Percentiles rank a stretch among this genome's conserved stretches.
Conservation (phyloP, 2,888 invertebrate species). For the Eupithecia abbreviata region DNA sequence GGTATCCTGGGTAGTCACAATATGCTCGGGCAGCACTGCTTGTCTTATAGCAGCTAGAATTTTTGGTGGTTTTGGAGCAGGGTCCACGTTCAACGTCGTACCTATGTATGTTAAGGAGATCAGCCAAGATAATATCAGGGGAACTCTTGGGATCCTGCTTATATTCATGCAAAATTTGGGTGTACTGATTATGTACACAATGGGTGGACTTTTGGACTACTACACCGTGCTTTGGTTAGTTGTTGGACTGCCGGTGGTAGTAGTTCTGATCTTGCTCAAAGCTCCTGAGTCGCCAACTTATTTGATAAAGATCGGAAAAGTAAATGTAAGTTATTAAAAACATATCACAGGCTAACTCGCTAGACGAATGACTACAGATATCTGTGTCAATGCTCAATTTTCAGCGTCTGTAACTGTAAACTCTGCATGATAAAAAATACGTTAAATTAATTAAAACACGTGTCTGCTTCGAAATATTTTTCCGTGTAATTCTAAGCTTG, state of each 20-base stretch:
- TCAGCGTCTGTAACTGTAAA: not conserved
- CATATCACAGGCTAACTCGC: not conserved
- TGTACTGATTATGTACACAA: constrained; percentile 54
- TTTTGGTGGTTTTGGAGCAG: constrained; percentile 54
- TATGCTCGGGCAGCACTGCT: not conserved
- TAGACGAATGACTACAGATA: not conserved
- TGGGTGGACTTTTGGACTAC: constrained; percentile 62
- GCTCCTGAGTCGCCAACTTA: constrained; percentile 70
- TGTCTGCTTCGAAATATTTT: not conserved
- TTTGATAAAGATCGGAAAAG: constrained; percentile 60
- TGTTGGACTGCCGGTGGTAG: constrained; percentile 51
- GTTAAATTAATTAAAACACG: not conserved
- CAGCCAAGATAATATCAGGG: constrained; percentile 60
- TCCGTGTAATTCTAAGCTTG: not conserved
- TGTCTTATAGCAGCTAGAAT: constrained; percentile 54
- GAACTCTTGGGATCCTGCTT: constrained; percentile 53
- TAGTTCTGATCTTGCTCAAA: constrained; percentile 51
- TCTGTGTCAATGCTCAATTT: not conserved
- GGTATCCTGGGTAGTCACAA: constrained; percentile 1
- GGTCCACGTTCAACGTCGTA: constrained; percentile 56
- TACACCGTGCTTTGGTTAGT: constrained; percentile 54
- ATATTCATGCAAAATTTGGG: constrained; percentile 56
- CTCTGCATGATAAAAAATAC: not conserved
- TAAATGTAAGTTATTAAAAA: constrained; percentile 51
- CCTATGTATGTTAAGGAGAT: constrained; percentile 67